These are phyloP conservation scores for Marcusenius ussheri DNA, from an alignment of 2,113 vertebrate species.

Conservation along the genomic window DNA sequence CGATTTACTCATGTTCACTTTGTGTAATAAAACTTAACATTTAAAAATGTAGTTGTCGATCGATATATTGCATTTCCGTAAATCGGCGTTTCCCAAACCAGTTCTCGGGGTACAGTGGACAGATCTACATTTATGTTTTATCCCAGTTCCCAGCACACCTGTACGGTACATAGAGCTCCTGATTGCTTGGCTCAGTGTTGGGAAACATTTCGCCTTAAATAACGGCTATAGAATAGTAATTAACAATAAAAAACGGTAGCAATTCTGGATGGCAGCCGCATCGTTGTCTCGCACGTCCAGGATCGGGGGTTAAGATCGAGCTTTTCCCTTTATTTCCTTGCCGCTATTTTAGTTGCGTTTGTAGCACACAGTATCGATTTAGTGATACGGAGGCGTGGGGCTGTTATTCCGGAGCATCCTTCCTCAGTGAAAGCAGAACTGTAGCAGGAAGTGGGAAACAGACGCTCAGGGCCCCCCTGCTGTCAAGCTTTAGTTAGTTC, in stretches of 20 bases:
- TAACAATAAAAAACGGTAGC: neutral
- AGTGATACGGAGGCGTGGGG: neutral
- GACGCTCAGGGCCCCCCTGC: conserved; percentile 24
- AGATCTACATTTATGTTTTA: no score
- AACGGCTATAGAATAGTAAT: neutral
- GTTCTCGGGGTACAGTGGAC: no score
- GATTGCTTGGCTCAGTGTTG: neutral
- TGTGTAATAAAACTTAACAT: neutral
- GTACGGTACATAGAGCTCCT: no score
- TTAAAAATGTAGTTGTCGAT: neutral
- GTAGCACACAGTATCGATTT: neutral
- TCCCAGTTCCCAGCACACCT: neutral
- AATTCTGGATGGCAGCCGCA: neutral
- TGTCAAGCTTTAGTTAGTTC: neutral
- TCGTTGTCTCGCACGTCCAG: neutral
- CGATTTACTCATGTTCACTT: neutral
- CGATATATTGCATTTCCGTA: neutral
- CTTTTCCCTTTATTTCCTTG: neutral
- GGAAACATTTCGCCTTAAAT: neutral
- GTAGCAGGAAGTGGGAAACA: conserved; percentile 40
- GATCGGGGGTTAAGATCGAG: neutral
- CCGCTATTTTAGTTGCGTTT: neutral
- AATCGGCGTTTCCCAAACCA: neutral
- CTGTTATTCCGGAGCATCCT: neutral
- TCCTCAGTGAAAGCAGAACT: conserved; percentile 38